Percentiles rank a stretch among this genome's conserved stretches.
These are phyloP conservation scores for Mugil cephalus DNA, from an alignment of 2,113 vertebrate species.

Conservation along the genomic window DNA sequence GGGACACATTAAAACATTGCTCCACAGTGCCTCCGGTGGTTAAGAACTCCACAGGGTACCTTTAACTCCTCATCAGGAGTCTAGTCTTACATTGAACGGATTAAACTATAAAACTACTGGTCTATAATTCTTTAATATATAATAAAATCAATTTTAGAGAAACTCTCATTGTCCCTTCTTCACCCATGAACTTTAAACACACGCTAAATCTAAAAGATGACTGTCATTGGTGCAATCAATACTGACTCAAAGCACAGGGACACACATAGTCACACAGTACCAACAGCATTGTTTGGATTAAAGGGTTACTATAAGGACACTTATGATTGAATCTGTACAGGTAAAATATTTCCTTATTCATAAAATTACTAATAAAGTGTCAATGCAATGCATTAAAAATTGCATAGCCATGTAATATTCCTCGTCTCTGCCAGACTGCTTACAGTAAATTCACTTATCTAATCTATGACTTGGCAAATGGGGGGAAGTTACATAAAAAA, in stretches of 20 bases:
- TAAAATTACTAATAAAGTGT: conserved; percentile 83
- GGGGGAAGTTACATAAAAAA: conserved; percentile 10
- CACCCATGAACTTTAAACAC: conserved; percentile 41
- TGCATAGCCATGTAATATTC: conserved; percentile 77
- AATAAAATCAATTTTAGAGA: conserved; percentile 28
- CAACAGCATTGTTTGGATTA: conserved; percentile 42
- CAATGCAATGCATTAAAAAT: conserved; percentile 80
- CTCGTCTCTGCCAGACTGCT: conserved; percentile 41
- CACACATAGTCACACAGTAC: conserved; percentile 60
- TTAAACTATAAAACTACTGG: conserved; percentile 10
- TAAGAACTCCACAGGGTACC: conserved; percentile 45
- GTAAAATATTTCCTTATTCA: conserved; percentile 79
- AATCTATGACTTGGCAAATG: conserved; percentile 16
- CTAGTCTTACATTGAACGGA: not conserved
- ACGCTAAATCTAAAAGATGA: conserved; percentile 46
- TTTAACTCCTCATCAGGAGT: conserved; percentile 9
- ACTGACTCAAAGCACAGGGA: conserved; percentile 53
- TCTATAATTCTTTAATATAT: conserved; percentile 28
- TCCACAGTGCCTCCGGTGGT: not conserved
- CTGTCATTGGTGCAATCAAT: conserved; percentile 27
- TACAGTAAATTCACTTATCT: conserved; percentile 40
- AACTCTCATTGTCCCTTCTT: conserved; percentile 62
- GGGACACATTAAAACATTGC: not conserved
- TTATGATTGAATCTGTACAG: conserved; percentile 73
- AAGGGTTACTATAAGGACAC: conserved; percentile 63